phyloP scores from a whole-genome alignment of 2,797 vertebrate genomes.

The Sebastes itinus region DNA sequence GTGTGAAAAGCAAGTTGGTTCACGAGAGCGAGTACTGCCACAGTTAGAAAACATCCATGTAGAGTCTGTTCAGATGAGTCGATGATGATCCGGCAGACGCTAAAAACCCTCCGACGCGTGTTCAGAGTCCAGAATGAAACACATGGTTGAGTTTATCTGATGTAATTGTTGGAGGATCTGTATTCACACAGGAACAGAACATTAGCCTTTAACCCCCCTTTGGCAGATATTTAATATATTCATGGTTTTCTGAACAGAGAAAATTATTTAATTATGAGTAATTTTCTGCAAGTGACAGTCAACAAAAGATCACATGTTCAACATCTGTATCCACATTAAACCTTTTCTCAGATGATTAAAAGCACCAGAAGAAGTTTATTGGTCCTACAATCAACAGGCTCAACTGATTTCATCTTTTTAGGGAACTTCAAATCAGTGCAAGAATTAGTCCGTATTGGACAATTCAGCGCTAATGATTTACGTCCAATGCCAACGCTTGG shows the following conservation, averaged over 20 bases:
- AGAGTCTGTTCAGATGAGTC: slow-evolving; percentile 7
- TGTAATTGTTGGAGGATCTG: background rate
- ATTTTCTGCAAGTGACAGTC: background rate
- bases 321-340: background rate
- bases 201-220: background rate
- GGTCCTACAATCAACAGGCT: background rate
- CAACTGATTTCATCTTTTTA: fast-evolving
- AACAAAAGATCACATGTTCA: background rate
- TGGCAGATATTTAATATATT: background rate
- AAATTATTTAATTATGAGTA: background rate
- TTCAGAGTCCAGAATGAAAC: background rate
- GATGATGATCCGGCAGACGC: background rate
- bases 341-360: background rate
- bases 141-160: background rate
- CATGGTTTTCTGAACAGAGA: background rate
- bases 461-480: background rate
- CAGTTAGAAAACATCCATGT: slow-evolving; percentile 62
- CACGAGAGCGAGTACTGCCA: slow-evolving; percentile 62
- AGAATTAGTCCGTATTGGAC: background rate
- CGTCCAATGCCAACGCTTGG: background rate
- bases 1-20: slow-evolving; percentile 55
- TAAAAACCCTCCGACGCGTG: background rate
- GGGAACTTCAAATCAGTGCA: background rate
- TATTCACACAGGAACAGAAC: slow-evolving; percentile 18
- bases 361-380: background rate